Conservation (phyloP, 2,113 vertebrate species). For the Callocephalon fimbriatum region DNA sequence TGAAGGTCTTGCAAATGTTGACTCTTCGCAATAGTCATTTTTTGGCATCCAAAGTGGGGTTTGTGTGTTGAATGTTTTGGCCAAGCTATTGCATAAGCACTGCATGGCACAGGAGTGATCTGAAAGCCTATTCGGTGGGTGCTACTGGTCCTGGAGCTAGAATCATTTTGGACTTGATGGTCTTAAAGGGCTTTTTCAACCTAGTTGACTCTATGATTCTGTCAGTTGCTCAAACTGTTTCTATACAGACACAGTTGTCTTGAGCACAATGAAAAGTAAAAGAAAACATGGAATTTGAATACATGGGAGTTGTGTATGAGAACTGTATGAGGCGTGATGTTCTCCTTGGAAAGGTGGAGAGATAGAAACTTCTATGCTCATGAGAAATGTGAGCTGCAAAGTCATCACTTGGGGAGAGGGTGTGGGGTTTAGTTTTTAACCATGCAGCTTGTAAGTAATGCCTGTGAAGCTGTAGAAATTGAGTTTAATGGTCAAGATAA, state of each 20-base stretch:
- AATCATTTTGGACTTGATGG: too few relatives aligned
- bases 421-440: background rate
- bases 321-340: background rate
- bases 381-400: background rate
- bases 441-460: accelerated
- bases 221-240: background rate
- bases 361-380: background rate
- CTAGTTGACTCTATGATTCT: too few relatives aligned
- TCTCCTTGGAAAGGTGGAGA: background rate
- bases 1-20: background rate
- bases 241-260: background rate
- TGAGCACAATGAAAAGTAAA: background rate
- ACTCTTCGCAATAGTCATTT: background rate
- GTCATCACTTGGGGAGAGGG: background rate
- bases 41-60: accelerated
- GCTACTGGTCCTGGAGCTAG: background rate
- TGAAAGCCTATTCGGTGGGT: background rate
- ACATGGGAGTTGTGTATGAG: accelerated
- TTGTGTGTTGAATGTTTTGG: background rate
- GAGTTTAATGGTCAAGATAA: background rate
- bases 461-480: background rate
- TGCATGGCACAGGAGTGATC: accelerated
- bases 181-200: too few relatives aligned
- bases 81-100: background rate
- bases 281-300: background rate